Evolutionary conservation across 2,797 vertebrate genomes (phyloP), one percentile per base, ranked within the genome.

Genomic region (Brachyrhaphis roseni): DNA sequence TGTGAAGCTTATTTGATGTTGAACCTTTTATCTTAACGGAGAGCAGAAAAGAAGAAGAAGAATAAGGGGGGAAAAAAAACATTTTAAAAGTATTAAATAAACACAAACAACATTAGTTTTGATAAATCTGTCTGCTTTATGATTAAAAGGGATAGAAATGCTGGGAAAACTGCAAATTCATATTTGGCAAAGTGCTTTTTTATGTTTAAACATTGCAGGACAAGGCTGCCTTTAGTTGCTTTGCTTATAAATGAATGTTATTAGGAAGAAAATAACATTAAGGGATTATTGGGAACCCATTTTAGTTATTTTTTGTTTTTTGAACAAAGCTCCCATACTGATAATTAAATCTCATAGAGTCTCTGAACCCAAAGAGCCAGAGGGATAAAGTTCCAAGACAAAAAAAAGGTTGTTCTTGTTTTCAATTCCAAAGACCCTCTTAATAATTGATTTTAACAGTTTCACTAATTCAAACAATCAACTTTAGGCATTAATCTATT

Each of bases 1-100:
- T 34, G 26, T 59, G 26, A 53, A 64, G 47, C 13, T 72, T 34
- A 20, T 55, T 49, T 43, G 26, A 76, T 79, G 72, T 41, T 82
- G 64, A 74, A 28, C 23, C 55, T 64, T 80, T 77, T 72, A 57
- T 41, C 4, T 41, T 47, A n/a, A 16, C 1, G 2, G 11, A 16
- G 8, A 43, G 59, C 16, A 43, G 20, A 53, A 75, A 72, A 68
- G 34, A 59, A 49, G 8, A 8, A 23, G 2, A 23, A 51, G 15
- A 11, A 23, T 2, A 51, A 51, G 3, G 18, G 18, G 20, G 39
- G 8, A 16, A 5, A 8, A 28, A 43, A 70, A 36, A 72, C 20
- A 11, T 26, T 49, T 57, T 28, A 3, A 28, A 51, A 20, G 23
- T 13, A 49, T 64, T 49, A 57, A 45, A 45, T 45, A 10, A 47